These are phyloP conservation scores for Montipora capitata DNA, from an alignment of 92 coral and sea anemone species.

Conservation along the genomic window DNA sequence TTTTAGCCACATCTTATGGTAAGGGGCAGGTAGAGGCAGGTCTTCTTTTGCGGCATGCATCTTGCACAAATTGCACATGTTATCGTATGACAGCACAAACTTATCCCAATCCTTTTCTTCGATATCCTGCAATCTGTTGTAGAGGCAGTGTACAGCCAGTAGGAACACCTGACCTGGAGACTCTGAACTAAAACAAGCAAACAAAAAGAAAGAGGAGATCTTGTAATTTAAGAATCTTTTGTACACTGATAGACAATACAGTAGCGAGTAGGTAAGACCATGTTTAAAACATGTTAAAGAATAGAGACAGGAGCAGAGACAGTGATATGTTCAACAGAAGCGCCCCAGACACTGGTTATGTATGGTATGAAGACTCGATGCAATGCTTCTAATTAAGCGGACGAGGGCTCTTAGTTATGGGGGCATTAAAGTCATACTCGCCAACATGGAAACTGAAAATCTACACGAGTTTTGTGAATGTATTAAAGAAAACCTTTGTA, in stretches of 20 bases:
- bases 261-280: too few species aligned
- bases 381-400: too few species aligned
- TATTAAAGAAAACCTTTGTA: too few species aligned
- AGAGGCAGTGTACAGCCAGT: constrained; percentile 35
- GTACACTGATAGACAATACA: neutral
- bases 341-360: too few species aligned
- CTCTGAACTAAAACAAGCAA: constrained; percentile 41
- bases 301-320: too few species aligned
- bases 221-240: neutral
- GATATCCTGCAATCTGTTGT: constrained; percentile 20
- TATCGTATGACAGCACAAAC: constrained; percentile 50
- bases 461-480: too few species aligned
- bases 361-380: too few species aligned
- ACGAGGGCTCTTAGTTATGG: too few species aligned
- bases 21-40: constrained; percentile 45
- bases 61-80: constrained; percentile 68
- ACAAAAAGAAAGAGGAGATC: neutral
- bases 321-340: too few species aligned
- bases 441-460: too few species aligned
- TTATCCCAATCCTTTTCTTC: constrained; percentile 41
- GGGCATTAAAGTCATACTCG: too few species aligned
- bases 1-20: constrained; percentile 46
- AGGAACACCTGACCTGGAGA: constrained; percentile 64
- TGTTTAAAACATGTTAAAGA: too few species aligned
- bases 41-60: constrained; percentile 39